A percentile compares a stretch with the other conserved stretches of the same genome.
phyloP scores from a whole-genome alignment of 2,888 invertebrate genomes.

The Belgica antarctica region DNA sequence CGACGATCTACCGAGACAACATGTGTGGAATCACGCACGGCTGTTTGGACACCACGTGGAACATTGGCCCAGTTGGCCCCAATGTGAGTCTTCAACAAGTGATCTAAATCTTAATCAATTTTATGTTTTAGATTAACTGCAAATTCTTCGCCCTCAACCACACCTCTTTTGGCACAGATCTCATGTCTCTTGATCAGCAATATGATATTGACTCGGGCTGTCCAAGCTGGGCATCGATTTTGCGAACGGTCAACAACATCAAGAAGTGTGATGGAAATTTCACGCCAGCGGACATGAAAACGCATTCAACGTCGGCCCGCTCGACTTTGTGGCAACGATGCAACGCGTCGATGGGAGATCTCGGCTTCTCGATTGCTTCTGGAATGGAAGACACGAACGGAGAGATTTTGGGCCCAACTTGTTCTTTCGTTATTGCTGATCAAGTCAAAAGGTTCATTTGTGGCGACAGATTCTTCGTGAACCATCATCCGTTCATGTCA shows the following conservation, averaged over 20 bases:
- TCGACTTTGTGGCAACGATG: not conserved
- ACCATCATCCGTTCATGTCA: constrained; percentile 11
- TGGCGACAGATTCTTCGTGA: constrained; percentile 33
- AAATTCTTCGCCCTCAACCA: not conserved
- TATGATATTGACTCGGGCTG: not conserved
- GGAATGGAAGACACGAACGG: not conserved
- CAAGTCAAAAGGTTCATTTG: constrained; percentile 22
- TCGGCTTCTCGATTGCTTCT: not conserved
- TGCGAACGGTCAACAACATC: not conserved
- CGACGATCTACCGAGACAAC: not conserved
- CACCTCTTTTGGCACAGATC: not conserved
- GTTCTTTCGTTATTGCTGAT: not conserved
- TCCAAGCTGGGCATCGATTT: not conserved
- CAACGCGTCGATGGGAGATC: not conserved
- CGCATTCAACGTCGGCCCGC: not conserved
- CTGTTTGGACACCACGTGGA: constrained; percentile 11
- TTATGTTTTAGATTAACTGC: constrained; percentile 16
- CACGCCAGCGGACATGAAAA: not conserved
- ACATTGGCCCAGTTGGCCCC: not conserved
- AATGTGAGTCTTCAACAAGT: not conserved
- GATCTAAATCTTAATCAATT: not conserved
- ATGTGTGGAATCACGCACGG: constrained; percentile 27
- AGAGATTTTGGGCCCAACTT: not conserved
- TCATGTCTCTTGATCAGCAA: constrained; percentile 1
- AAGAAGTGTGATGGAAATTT: constrained; percentile 7